Percentiles rank a stretch among this genome's conserved stretches.
Evolutionary conservation across 1,140 invertebrate genomes (phyloP).

Genomic region (Fopius arisanus): DNA sequence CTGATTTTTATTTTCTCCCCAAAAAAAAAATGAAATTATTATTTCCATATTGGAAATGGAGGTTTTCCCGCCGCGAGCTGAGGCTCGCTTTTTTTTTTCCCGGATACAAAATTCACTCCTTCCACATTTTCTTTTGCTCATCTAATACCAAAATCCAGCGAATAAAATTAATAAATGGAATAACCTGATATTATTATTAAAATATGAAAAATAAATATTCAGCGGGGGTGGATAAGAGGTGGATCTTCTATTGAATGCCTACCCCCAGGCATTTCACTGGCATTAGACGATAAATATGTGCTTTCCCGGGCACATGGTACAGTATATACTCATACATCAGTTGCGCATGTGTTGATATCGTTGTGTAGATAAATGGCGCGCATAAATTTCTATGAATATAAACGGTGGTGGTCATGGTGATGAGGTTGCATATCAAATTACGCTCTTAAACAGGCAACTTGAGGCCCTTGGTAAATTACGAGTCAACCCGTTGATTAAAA

Average conservation of each 20-base stretch:
- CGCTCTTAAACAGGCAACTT: constrained; percentile 49
- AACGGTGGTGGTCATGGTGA: constrained; percentile 36
- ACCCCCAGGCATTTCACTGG: background rate
- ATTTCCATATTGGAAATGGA: background rate
- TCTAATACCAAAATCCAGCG: too few relatives aligned
- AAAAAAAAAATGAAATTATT: background rate
- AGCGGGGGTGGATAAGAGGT: constrained; percentile 14
- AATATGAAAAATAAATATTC: background rate
- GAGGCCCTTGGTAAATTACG: constrained; percentile 36
- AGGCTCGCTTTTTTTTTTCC: too few relatives aligned
- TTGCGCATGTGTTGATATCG: background rate
- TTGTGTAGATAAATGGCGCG: background rate
- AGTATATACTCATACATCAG: background rate
- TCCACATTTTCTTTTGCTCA: too few relatives aligned
- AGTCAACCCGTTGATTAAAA: constrained; percentile 51
- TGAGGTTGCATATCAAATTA: constrained; percentile 58
- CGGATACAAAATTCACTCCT: background rate
- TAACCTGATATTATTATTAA: background rate
- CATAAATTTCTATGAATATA: constrained; percentile 8
- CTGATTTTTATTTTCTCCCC: background rate
- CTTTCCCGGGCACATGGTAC: background rate
- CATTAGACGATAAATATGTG: constrained; percentile 23
- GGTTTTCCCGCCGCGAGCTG: too few relatives aligned
- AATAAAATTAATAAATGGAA: too few relatives aligned
- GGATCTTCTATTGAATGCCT: background rate